phyloP scores from a whole-genome alignment of 2,797 vertebrate species.

The Galago senegalensis region DNA sequence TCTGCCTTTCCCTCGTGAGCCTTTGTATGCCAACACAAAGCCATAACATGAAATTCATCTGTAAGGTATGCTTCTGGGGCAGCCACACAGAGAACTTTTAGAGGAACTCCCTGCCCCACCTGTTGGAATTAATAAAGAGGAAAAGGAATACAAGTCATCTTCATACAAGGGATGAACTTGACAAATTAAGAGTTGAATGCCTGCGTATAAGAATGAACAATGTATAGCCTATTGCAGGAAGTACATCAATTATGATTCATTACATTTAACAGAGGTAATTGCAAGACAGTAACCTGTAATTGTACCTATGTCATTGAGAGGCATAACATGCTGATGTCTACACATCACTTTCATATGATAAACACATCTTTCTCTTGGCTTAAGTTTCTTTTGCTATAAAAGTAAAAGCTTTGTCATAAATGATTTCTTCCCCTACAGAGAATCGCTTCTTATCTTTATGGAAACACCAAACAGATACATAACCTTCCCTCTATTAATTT shows the following conservation, averaged over 20 bases:
- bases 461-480: not conserved
- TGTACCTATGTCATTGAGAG: constrained; percentile 15
- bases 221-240: constrained; percentile 57
- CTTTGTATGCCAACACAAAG: not conserved
- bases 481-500: not conserved
- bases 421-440: not conserved
- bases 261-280: constrained; percentile 67
- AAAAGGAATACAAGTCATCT: not conserved
- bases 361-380: constrained; percentile 23
- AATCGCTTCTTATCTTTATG: not conserved
- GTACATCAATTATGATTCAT: constrained; percentile 74
- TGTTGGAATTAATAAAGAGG: not conserved
- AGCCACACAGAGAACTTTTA: not conserved
- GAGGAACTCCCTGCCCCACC: not conserved
- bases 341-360: constrained; percentile 31
- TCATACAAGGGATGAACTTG: constrained; percentile 5
- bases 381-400: constrained; percentile 49
- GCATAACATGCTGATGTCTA: constrained; percentile 18
- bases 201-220: not conserved
- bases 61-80: not conserved
- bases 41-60: not conserved
- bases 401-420: constrained; percentile 32
- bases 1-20: not conserved
- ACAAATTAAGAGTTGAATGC: constrained; percentile 33
- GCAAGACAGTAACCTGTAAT: constrained; percentile 63